phyloP scores from a whole-genome alignment of 1,140 invertebrate genomes.

The Heliconius hermathena region DNA sequence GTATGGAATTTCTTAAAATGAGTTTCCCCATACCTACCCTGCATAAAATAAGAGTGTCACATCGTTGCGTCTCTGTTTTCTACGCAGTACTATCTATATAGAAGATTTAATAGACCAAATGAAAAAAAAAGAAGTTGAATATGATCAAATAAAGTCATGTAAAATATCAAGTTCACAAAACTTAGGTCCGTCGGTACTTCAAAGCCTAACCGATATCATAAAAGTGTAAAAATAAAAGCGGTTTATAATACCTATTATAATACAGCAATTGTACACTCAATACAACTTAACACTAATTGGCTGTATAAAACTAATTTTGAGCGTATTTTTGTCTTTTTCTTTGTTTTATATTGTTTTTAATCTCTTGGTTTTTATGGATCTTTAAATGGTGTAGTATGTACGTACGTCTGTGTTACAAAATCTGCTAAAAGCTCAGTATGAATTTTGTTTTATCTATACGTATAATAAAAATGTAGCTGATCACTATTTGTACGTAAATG shows the following conservation, averaged over 20 bases:
- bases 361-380: not conserved
- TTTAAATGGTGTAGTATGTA: too few species aligned
- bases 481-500: too few species aligned
- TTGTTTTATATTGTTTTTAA: not conserved
- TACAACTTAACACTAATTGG: conserved; percentile 61
- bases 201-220: conserved; percentile 62
- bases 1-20: too few species aligned
- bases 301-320: conserved; percentile 37
- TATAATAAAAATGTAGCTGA: too few species aligned
- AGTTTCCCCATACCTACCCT: too few species aligned
- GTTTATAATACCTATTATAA: conserved; percentile 55
- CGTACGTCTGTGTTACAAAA: too few species aligned
- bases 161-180: not conserved
- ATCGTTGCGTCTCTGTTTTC: too few species aligned
- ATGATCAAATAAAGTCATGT: not conserved
- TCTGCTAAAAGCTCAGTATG: not conserved
- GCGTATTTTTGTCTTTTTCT: not conserved
- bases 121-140: not conserved
- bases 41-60: too few species aligned
- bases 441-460: too few species aligned
- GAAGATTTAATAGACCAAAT: too few species aligned
- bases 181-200: conserved; percentile 45
- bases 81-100: too few species aligned
- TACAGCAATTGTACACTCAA: conserved; percentile 60
- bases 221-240: conserved; percentile 67